A percentile compares a stretch with the other conserved stretches of the same genome.
These are phyloP conservation scores for Saccostrea cuccullata DNA, from an alignment of 1,140 invertebrate genomes.

Conservation along the genomic window DNA sequence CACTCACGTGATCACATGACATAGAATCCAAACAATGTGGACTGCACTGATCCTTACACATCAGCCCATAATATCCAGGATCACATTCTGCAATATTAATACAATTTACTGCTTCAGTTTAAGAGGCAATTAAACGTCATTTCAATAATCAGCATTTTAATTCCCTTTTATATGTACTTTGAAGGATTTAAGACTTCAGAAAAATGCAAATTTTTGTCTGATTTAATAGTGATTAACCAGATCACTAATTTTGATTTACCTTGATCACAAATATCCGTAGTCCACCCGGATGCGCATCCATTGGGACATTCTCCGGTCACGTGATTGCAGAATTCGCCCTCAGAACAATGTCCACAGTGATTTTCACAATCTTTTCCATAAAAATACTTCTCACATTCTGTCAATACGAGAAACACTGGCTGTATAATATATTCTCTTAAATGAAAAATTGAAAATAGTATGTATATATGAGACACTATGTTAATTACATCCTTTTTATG, in stretches of 20 bases:
- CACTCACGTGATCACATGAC: conserved; percentile 58
- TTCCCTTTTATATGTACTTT: no score
- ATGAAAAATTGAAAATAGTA: no score
- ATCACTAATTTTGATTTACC: neutral
- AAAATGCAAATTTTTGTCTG: no score
- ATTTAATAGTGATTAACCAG: no score
- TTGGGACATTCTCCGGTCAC: neutral
- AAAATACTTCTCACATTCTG: neutral
- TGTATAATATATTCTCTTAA: no score
- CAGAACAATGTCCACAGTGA: neutral
- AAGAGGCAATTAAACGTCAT: no score
- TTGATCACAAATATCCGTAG: neutral
- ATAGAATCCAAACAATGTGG: neutral
- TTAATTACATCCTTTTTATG: no score
- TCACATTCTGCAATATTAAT: neutral
- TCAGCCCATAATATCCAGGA: neutral
- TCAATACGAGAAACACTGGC: no score
- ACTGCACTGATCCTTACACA: conserved; percentile 1
- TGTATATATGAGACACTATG: no score
- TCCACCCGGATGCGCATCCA: neutral
- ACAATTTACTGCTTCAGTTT: no score
- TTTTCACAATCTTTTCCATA: neutral
- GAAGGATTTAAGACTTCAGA: no score
- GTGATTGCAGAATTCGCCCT: neutral
- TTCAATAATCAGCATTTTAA: no score